phyloP scores from a whole-genome alignment of 2,888 invertebrate species.

The Andrena marginata region DNA sequence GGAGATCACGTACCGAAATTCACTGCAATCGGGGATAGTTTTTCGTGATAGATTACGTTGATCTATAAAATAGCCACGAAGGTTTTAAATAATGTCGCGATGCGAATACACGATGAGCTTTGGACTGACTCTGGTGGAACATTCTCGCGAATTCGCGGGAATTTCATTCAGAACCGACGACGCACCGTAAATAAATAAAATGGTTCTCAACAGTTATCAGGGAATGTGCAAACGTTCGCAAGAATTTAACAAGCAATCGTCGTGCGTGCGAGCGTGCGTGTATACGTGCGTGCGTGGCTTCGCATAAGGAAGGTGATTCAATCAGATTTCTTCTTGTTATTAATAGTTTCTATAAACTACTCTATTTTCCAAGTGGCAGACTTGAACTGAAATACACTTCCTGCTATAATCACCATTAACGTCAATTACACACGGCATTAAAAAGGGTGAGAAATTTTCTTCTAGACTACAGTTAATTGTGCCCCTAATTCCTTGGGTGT shows the following conservation, averaged over 20 bases:
- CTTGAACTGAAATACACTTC: neutral
- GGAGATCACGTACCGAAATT: neutral
- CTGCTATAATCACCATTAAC: neutral
- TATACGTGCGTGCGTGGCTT: constrained; percentile 62
- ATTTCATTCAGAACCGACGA: constrained; percentile 61
- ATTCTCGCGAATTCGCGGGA: constrained; percentile 54
- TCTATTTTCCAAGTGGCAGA: neutral
- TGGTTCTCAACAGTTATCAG: constrained; percentile 63
- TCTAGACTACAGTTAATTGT: neutral
- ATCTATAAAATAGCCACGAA: constrained; percentile 29
- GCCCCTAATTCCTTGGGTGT: neutral
- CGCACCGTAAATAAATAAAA: constrained; percentile 72
- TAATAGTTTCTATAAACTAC: constrained; percentile 5
- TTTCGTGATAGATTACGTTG: neutral
- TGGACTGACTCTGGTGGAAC: constrained; percentile 49
- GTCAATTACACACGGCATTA: neutral
- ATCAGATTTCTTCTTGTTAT: constrained; percentile 19
- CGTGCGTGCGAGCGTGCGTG: constrained; percentile 58
- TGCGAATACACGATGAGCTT: constrained; percentile 8
- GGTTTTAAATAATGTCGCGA: constrained; percentile 36
- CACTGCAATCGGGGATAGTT: constrained; percentile 2
- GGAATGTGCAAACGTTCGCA: constrained; percentile 75
- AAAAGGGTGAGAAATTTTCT: neutral
- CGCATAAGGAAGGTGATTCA: constrained; percentile 31
- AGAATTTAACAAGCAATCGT: constrained; percentile 57